Base-by-base conservation (phyloP, 1,140 invertebrate genomes). In the Trichogramma pretiosum region DNA sequence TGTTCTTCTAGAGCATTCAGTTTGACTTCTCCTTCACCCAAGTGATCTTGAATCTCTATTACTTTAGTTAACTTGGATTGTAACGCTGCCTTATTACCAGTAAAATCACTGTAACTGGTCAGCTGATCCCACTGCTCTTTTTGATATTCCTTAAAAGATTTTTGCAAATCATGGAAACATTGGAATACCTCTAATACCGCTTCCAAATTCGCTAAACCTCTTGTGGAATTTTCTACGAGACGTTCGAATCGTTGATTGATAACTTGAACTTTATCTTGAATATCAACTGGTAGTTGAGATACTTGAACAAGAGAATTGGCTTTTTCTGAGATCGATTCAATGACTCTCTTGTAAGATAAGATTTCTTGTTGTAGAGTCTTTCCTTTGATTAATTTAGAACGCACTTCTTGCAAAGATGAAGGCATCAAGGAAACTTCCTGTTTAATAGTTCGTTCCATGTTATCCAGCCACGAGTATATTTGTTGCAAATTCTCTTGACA, bases 331-430 rank as follows among this genome's bases (percentile, higher is more conserved):
- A 93, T 79, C 2, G 83, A 83, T 70, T 95, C 93, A 36, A 97
- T 82, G 19, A 92, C 80, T 48, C 91, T 75, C 64, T 93, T 93
- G 59, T 96, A 88, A 1, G 87, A 85, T 17, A 83, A 70, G 13
- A 93, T 90, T 71, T 97, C 93, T 75, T 95, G 91, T 21, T 89
- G 76, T 32, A 83, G 73, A 1, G 84, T 83, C 78, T 93, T 93
- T 56, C 86, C 81, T 62, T 93, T 93, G 32, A 93, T 75, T 37
- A 94, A 68, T 67, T 90, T 93, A 0, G 85, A 84, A 52, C 85
- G 77, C 26, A 91, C 84, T 67, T 96, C 93, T 66, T 90, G 89
- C 11, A 89, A 74, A 2, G 83, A 84, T 1, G 79, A 75, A 73
- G 77, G 81, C 49, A 78, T 76, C 28, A 79, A 80, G 13, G 79